Percentiles rank a stretch among this genome's conserved stretches.
These are phyloP conservation scores for Tenthredo scrophulariae DNA, from an alignment of 2,888 invertebrate genomes.

Conservation along the genomic window DNA sequence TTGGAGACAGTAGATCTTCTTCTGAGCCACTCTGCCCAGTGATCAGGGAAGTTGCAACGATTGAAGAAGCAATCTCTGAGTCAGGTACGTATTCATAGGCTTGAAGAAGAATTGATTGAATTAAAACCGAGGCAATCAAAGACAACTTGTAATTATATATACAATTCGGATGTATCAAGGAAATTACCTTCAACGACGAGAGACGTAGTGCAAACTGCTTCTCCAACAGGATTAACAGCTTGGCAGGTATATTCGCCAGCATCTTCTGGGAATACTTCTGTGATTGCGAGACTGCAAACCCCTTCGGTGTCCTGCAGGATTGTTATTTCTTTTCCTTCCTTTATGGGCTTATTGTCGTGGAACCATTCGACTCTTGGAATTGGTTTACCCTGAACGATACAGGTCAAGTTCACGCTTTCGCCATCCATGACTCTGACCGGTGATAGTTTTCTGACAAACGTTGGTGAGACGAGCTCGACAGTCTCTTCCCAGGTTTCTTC, in stretches of 20 bases:
- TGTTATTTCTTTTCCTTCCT: conserved; percentile 88
- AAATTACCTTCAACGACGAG: conserved; percentile 89
- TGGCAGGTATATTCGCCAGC: conserved; percentile 91
- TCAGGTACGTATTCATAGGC: conserved; percentile 96
- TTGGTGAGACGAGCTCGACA: conserved; percentile 85
- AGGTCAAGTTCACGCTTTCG: conserved; percentile 88
- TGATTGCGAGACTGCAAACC: conserved; percentile 88
- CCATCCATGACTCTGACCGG: conserved; percentile 93
- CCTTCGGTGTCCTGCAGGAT: conserved; percentile 89
- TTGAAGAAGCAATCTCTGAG: conserved; percentile 86
- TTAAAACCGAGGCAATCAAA: conserved; percentile 25
- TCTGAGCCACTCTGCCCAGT: conserved; percentile 86
- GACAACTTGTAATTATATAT: neutral
- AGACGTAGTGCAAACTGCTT: conserved; percentile 87
- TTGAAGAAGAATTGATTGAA: conserved; percentile 77
- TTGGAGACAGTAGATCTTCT: conserved; percentile 90
- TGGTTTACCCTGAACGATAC: conserved; percentile 88
- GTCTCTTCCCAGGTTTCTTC: conserved; percentile 82
- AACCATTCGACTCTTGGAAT: conserved; percentile 91
- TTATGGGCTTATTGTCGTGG: conserved; percentile 85
- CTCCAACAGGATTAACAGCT: conserved; percentile 91
- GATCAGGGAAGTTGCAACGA: conserved; percentile 77
- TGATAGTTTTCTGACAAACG: conserved; percentile 86
- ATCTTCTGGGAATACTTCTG: conserved; percentile 95
- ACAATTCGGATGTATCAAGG: neutral